These are phyloP conservation scores for Rhabditophanes sp. DNA, from an alignment of 2,888 invertebrate species.

Conservation along the genomic window DNA sequence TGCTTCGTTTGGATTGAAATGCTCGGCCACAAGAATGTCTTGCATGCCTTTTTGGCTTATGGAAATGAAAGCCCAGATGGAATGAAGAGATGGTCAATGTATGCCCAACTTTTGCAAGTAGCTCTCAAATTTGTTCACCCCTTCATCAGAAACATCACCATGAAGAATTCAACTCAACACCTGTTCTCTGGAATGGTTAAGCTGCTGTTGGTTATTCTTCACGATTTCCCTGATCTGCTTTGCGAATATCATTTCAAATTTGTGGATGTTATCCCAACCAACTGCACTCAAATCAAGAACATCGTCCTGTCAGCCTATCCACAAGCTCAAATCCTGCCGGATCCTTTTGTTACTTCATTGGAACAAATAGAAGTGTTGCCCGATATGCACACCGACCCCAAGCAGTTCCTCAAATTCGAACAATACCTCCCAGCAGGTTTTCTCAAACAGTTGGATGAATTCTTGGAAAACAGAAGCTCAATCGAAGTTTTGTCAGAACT, in stretches of 20 bases:
- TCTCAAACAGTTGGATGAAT: conserved; percentile 68
- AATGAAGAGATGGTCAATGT: conserved; percentile 61
- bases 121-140: conserved; percentile 90
- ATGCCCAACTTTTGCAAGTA: conserved; percentile 82
- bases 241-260: conserved; percentile 98
- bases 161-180: conserved; percentile 77
- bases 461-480: conserved; percentile 58
- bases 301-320: conserved; percentile 93
- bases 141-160: conserved; percentile 84
- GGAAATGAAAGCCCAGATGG: too few relatives aligned
- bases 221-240: conserved; percentile 96
- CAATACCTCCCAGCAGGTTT: conserved; percentile 24
- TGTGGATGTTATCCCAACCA: conserved; percentile 95
- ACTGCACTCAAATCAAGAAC: conserved; percentile 95
- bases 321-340: conserved; percentile 87
- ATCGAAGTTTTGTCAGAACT: conserved; percentile 49
- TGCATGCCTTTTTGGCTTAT: too few relatives aligned
- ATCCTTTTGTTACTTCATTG: conserved; percentile 58
- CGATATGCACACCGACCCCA: conserved; percentile 41
- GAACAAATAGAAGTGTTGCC: conserved; percentile 35
- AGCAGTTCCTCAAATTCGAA: conserved; percentile 29
- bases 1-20: conserved; percentile 95
- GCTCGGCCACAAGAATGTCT: conserved; percentile 84
- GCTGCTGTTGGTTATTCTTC: conserved; percentile 78
- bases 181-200: conserved; percentile 76